Base-by-base conservation (phyloP, 2,888 invertebrate species). In the Sisyra nigra region DNA sequence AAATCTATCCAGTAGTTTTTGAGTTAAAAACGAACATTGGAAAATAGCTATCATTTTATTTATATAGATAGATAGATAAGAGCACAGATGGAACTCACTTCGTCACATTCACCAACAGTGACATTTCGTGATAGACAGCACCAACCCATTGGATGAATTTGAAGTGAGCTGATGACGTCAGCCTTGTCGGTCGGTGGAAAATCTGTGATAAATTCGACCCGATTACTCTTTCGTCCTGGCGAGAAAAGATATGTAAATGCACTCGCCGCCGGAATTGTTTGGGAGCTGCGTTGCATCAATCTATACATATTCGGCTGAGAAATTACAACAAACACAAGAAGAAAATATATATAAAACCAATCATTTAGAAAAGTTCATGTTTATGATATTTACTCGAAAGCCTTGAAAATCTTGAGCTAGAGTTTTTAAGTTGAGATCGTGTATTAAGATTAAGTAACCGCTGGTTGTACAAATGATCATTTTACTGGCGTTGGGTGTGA, bases 101-200 rank as follows among this genome's bases (percentile, higher is more conserved):
- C 93, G 32, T 86, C 82, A 55, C 74, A 74, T 58, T 92, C 89
- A 52, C 84, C 80, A 47, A 76, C 77, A 54, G 84, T 87, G 44
- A 89, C 82, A 62, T 91, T 92, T 49, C 93, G 73, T 44, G 88
- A 87, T 30, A 91, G 66, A 13, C 85, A 84, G 58, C 84, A 85
- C 82, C 88, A 89, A 13, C 91, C 87, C 57, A 86, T 80, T 1
- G 91, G 91, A 60, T 91, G 91, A 47, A 89, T 76, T 73, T 84
- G 69, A 46, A 94, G 66, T 2, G 92, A 87, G 51, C 88, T 84
- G 48, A 94, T 85, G 44, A 89, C 84, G 60, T 91, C 88, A 0
- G 92, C 91, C 48, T 88, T 85, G 57, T 91, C 85, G 1, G 75
- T 75, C 4, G 68, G 66, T 0, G 92, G 91, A 62, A 93, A 93